Base-by-base conservation (phyloP, 2,797 vertebrate genomes). In the Knipowitschia caucasica region DNA sequence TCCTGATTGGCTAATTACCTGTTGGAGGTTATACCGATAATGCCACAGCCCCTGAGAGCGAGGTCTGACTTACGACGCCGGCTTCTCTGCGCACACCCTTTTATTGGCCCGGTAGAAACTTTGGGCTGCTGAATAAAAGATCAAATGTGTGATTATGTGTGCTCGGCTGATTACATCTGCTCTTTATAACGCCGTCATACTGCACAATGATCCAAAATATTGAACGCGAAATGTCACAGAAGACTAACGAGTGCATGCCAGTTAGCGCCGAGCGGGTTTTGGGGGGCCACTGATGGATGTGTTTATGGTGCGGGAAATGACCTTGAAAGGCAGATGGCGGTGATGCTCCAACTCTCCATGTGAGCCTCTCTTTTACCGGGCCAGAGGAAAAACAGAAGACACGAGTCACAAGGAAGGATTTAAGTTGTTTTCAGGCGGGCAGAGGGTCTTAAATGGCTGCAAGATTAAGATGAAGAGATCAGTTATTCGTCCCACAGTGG, bases 301-400 rank as follows among this genome's bases (percentile, higher is more conserved):
- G 75, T 88, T 84, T 81, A 75, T 71, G 40, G 50, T 60, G 63
- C 69, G 71, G 75, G 56, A 73, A 70, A 67, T 77, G 86, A 89
- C 87, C 87, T 90, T 89, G 85, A 87, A n/a, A 75, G 79, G 76
- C 83, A 88, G 83, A 86, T 81, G 85, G 78, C 53, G 69, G 73
- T 73, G 71, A 72, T 63, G 58, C 47, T 42, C 45, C 42, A 31
- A 12, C 36, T 50, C 45, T 42, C 12, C 14, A 53, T 66, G 46
- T 56, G 42, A 49, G 56, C 46, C 40, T 56, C 49, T 73, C 51
- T 73, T 24, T n/a, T n/a, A n/a, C 1, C 47, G 53, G 56, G 42
- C 53, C 51, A 59, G 38, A 53, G 51, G 9, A 27, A 29, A 73
- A 53, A 60, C 46, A 69, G 23, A 59, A 12, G 0, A 29, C 44